Evolutionary conservation across 2,113 vertebrate genomes (phyloP), one percentile per base, ranked within the genome.

Genomic region (Nothocercus nigrocapillus): DNA sequence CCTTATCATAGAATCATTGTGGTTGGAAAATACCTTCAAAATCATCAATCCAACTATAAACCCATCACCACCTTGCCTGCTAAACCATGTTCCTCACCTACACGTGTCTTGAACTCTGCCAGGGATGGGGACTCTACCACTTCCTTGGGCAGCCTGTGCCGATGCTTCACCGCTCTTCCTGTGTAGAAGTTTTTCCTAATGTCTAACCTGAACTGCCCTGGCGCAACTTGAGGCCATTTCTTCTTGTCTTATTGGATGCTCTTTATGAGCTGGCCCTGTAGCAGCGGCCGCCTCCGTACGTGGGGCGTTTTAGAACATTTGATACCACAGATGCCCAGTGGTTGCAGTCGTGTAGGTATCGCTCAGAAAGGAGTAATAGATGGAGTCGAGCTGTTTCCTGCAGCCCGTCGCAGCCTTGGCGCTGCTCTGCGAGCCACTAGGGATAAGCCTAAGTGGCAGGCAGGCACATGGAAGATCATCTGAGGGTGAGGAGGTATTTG

Each of bases 361-460:
- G 36, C 88, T 63, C 80, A 83, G 67, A 77, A 83, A 90, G 86
- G 89, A 93, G 81, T n/a, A 49, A 56, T 93, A 85, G 54, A 11
- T 90, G 54, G 82, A 44, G 83, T 72, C 25, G n/a, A 36, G n/a
- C 62, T 76, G 80, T 95, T 93, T 91, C 22, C 51, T 91, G 59
- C 77, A 90, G 78, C 22, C 68, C 84, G 85, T 80, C 34, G 70
- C 59, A 36, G 58, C 56, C 69, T 85, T 59, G 67, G 38, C 62
- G 32, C 58, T 74, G 49, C 74, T 61, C 21, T 70, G 68, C 84
- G 45, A 69, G 38, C 27, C 34, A 34, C 75, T 82, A 75, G 81
- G 54, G 32, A 45, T n/a, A 40, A 84, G 61, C 27, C 5, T 84
- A 54, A 88, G 83, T 27, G 68, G 32, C 54, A 63, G 32, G 32